Conservation (phyloP, 2,888 invertebrate species). For the Subacronicta megacephala region DNA sequence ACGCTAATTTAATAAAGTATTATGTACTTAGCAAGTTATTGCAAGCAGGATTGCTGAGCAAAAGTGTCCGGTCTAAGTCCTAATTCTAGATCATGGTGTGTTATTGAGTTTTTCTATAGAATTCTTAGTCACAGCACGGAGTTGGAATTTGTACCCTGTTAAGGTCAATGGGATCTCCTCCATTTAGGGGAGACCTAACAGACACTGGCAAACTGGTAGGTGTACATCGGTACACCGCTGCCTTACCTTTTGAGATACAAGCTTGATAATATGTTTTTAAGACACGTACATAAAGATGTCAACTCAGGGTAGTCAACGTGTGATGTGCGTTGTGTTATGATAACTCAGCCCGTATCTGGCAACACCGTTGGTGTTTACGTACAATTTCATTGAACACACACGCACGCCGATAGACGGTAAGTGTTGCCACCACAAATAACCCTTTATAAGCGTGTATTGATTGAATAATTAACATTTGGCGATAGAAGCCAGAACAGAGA, state of each 20-base stretch:
- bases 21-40: too few species aligned
- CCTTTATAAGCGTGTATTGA: slow-evolving; percentile 20
- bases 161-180: too few species aligned
- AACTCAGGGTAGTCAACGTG: background rate
- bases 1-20: too few species aligned
- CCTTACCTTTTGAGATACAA: background rate
- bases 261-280: background rate
- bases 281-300: background rate
- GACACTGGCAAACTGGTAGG: too few species aligned
- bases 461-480: slow-evolving; percentile 29
- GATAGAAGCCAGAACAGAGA: slow-evolving; percentile 4
- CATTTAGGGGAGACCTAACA: too few species aligned
- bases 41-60: too few species aligned
- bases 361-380: slow-evolving; percentile 55
- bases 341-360: slow-evolving; percentile 53
- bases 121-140: too few species aligned
- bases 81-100: too few species aligned
- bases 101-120: too few species aligned
- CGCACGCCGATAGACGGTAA: slow-evolving; percentile 19
- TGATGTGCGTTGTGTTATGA: slow-evolving; percentile 51
- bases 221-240: too few species aligned
- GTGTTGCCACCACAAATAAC: slow-evolving; percentile 22
- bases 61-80: too few species aligned
- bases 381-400: slow-evolving; percentile 58
- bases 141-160: too few species aligned